Conservation (phyloP, 1,140 invertebrate species). For the Centruroides sculpturatus region DNA sequence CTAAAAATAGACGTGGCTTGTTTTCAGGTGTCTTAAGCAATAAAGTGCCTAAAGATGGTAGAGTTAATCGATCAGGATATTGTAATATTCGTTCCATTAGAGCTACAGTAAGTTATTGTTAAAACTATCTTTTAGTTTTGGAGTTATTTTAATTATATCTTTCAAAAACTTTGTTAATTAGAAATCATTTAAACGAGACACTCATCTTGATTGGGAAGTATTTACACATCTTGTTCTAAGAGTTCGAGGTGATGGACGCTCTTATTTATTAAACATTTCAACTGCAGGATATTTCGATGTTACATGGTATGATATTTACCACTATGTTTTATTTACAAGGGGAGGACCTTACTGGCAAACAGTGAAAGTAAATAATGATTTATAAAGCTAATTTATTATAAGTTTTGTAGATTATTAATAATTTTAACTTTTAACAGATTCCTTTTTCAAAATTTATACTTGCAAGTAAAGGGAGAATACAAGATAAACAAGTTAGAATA, state of each 20-base stretch:
- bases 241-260: constrained; percentile 77
- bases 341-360: constrained; percentile 95
- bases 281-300: constrained; percentile 56
- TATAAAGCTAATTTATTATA: neutral
- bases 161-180: constrained; percentile 21
- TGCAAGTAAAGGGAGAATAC: constrained; percentile 63
- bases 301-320: constrained; percentile 66
- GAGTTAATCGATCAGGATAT: constrained; percentile 54
- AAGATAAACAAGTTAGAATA: constrained; percentile 58
- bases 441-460: constrained; percentile 91
- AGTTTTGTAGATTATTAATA: neutral
- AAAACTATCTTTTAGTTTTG: too few species aligned
- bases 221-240: constrained; percentile 74
- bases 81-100: constrained; percentile 53
- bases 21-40: constrained; percentile 59
- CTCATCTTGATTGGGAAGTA: constrained; percentile 43
- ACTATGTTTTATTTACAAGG: constrained; percentile 70
- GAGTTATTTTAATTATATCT: too few species aligned
- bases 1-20: constrained; percentile 48
- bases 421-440: constrained; percentile 42
- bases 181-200: constrained; percentile 66
- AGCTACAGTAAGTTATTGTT: constrained; percentile 37
- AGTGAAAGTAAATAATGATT: constrained; percentile 44
- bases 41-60: constrained; percentile 61
- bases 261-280: constrained; percentile 63